Percentiles rank a stretch among this genome's conserved stretches.
Conservation (phyloP, 1,140 invertebrate species). For the Zaprionus kolodkinae region DNA sequence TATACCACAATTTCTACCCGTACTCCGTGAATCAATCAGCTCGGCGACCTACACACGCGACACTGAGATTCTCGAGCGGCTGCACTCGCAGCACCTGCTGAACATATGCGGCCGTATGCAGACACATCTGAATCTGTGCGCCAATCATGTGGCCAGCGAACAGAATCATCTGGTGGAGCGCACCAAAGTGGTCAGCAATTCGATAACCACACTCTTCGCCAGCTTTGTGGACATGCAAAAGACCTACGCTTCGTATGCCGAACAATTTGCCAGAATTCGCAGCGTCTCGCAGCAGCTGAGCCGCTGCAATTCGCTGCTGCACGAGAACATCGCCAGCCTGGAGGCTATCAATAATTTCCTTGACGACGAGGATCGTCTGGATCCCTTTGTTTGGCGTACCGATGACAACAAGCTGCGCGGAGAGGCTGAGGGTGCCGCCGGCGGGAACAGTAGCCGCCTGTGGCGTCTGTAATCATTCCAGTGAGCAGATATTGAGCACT, state of each 20-base stretch:
- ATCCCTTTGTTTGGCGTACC: conserved; percentile 96
- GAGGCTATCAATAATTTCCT: conserved; percentile 93
- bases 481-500: background rate
- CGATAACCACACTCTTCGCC: conserved; percentile 89
- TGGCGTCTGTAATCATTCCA: conserved; percentile 61
- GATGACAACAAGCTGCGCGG: conserved; percentile 79
- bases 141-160: conserved; percentile 89
- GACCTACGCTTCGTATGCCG: conserved; percentile 92
- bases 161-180: conserved; percentile 89
- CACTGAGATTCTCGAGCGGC: conserved; percentile 93
- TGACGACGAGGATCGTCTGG: conserved; percentile 92
- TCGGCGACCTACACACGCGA: conserved; percentile 92
- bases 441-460: conserved; percentile 84
- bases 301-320: conserved; percentile 92
- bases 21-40: conserved; percentile 95
- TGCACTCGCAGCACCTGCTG: conserved; percentile 86
- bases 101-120: conserved; percentile 81
- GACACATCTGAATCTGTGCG: conserved; percentile 89
- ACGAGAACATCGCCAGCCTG: conserved; percentile 93
- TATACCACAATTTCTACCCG: conserved; percentile 96
- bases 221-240: conserved; percentile 92
- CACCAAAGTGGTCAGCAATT: conserved; percentile 90
- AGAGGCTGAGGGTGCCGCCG: conserved; percentile 74
- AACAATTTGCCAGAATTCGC: conserved; percentile 92
- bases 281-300: conserved; percentile 91